Evolutionary conservation across 1,140 invertebrate genomes (phyloP), one percentile per base, ranked within the genome.

Genomic region (Diorhabda elongata): DNA sequence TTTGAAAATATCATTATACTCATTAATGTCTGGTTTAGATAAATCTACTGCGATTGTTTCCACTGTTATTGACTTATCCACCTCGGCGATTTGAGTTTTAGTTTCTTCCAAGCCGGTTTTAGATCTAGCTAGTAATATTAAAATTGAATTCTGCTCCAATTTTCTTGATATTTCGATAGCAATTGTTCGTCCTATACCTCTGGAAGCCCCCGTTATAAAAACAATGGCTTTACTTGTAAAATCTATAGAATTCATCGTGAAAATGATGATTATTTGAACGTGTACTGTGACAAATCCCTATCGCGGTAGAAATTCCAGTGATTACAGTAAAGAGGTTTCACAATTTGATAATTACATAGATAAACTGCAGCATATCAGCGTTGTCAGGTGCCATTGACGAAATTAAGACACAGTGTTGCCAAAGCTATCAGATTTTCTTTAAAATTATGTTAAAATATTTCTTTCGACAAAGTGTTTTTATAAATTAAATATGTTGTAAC

Each of bases 191-290:
- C 96, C 96, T 69, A 98, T 93, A 45, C 96, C 96, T 77, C 90
- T 87, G 70, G 92, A 95, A 0, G 94, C 94, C 43, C 96, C 96
- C 6, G 93, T 93, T 5, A 98, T 82, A 5, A 95, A 75, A 68
- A 85, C 83, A 71, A 84, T 85, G 5, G 83, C 84, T 64, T 83
- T 77, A 71, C 78, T 77, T 3, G 69, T 69, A 65, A 86, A 81
- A 76, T 85, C 81, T 68, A 84, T 79, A 26, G 26, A 26, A 26
- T 26, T 26, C 26, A 26, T 26, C 26, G 26, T 26, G 26, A 26
- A 26, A 26, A 26, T 26, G 26, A 26, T 26, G 26, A 26, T 26
- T 26, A 26, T 26, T 26, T 26, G 26, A 26, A 26, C 26, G 26
- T 26, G 26, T 26, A 26, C 1, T 26, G 26, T 26, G 26, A 26